These are phyloP conservation scores for Apantesis nais DNA, from an alignment of 2,888 invertebrate species.

Conservation along the genomic window DNA sequence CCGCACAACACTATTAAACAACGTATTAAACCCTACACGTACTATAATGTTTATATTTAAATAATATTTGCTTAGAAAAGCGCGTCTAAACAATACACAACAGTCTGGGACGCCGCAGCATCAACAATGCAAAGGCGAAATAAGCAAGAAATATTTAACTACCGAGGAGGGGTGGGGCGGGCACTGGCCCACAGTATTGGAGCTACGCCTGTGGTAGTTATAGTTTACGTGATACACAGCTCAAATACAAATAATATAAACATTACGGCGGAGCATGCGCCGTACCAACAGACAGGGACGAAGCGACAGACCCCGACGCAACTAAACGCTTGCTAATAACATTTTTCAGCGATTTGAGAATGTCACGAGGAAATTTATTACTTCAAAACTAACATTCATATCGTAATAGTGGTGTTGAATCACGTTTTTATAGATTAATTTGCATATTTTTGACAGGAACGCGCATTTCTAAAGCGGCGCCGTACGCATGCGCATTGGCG, in stretches of 20 bases:
- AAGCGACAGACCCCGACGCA: constrained; percentile 48
- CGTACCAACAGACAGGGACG: constrained; percentile 72
- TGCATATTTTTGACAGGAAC: constrained; percentile 83
- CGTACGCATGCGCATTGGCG: constrained; percentile 72
- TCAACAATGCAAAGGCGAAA: constrained; percentile 86
- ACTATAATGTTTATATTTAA: constrained; percentile 58
- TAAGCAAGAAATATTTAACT: constrained; percentile 87
- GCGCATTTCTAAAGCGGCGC: constrained; percentile 48
- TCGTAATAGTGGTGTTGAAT: constrained; percentile 67
- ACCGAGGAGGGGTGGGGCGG: constrained; percentile 82
- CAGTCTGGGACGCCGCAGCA: constrained; percentile 81
- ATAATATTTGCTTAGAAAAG: constrained; percentile 70
- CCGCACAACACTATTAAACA: constrained; percentile 35
- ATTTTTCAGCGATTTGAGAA: constrained; percentile 40
- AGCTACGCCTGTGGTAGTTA: constrained; percentile 86
- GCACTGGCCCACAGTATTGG: constrained; percentile 83
- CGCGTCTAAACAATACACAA: constrained; percentile 84
- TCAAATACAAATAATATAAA: constrained; percentile 87
- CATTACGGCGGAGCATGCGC: constrained; percentile 84
- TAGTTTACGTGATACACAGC: constrained; percentile 87
- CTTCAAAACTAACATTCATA: constrained; percentile 59
- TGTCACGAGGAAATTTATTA: constrained; percentile 48
- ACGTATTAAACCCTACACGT: constrained; percentile 29
- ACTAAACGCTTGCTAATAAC: constrained; percentile 46
- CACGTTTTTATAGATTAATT: constrained; percentile 81